Conservation (phyloP, 2,888 invertebrate species). For the Leuctra nigra region DNA sequence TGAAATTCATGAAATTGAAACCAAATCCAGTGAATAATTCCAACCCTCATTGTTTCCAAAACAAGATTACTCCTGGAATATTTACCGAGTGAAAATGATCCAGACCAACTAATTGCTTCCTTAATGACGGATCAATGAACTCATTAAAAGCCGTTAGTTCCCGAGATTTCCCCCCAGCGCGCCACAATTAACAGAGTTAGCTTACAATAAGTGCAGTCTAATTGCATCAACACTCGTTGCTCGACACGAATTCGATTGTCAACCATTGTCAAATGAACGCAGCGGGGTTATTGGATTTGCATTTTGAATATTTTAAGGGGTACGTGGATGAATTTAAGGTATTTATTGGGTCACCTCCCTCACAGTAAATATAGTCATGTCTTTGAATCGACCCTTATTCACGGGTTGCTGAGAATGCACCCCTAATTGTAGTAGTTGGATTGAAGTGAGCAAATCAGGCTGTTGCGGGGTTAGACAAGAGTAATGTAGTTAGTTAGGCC, state of each 20-base stretch:
- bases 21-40: no score
- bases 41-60: no score
- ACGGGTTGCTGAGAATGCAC: background rate
- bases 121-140: background rate
- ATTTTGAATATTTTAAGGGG: no score
- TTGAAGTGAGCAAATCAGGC: no score
- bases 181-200: conserved; percentile 44
- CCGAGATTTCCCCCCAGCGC: background rate
- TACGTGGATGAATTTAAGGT: conserved; percentile 20
- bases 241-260: conserved; percentile 44
- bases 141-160: background rate
- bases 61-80: background rate
- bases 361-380: background rate
- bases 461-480: no score
- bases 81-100: background rate
- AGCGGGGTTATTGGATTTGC: conserved; percentile 30
- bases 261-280: conserved; percentile 15
- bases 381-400: background rate
- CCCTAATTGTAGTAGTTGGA: no score
- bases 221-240: conserved; percentile 41
- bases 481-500: no score
- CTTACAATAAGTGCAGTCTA: conserved; percentile 47
- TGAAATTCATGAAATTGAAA: no score
- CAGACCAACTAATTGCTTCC: background rate
- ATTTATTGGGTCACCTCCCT: conserved; percentile 25